Evolutionary conservation across 2,113 vertebrate genomes (phyloP).

Genomic region (Emydocephalus ijimae): DNA sequence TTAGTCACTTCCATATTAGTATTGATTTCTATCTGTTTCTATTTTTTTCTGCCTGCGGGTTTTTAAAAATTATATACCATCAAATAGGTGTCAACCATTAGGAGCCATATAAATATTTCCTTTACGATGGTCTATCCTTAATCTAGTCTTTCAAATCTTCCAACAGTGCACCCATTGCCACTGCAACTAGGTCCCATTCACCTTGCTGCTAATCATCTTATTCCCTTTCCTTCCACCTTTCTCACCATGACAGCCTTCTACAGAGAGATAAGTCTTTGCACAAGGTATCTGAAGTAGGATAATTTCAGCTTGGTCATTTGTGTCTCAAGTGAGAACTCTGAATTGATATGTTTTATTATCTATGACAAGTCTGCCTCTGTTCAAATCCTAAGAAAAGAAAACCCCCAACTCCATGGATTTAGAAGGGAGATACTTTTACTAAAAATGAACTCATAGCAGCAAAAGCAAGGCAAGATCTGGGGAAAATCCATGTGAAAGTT

Average conservation of each 20-base stretch:
- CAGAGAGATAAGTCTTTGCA: background rate
- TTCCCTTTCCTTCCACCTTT: background rate
- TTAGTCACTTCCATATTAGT: slow-evolving; percentile 39
- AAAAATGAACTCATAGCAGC: too few species aligned
- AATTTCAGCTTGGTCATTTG: background rate
- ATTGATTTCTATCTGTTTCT: slow-evolving; percentile 31
- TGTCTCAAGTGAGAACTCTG: background rate
- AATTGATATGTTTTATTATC: background rate
- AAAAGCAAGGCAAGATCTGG: too few species aligned
- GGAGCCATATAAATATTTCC: background rate
- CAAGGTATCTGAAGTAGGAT: background rate
- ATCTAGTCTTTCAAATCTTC: background rate
- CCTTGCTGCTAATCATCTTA: background rate
- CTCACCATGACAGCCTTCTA: background rate
- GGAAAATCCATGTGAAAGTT: too few species aligned
- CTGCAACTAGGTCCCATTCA: background rate
- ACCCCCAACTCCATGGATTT: too few species aligned
- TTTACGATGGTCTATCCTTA: background rate
- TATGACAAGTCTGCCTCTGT: too few species aligned
- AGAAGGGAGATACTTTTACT: too few species aligned
- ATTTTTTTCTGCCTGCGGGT: background rate
- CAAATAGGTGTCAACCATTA: background rate
- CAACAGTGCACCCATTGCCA: background rate
- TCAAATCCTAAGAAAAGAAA: too few species aligned
- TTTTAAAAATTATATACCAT: background rate